phyloP scores from a whole-genome alignment of 2,113 vertebrate genomes.

The Cairina moschata region DNA sequence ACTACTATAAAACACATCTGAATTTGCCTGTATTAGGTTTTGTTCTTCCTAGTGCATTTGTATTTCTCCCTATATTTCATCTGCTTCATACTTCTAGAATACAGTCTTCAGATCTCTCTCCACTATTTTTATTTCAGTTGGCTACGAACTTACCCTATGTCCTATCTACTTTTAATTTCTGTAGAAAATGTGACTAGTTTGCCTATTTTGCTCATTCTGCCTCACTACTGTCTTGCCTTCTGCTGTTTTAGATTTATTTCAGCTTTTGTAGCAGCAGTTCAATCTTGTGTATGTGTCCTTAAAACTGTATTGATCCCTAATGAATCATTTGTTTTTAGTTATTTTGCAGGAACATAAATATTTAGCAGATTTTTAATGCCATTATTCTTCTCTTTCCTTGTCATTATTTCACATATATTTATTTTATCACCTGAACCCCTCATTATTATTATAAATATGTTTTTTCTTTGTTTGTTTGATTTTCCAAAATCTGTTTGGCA shows the following conservation, averaged over 20 bases:
- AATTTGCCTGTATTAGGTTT: neutral
- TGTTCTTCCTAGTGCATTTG: neutral
- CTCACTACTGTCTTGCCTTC: neutral
- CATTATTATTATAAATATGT: neutral
- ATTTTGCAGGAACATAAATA: neutral
- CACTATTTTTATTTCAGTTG: neutral
- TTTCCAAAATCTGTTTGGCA: neutral
- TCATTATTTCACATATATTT: neutral
- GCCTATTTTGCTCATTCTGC: neutral
- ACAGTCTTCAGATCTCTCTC: neutral
- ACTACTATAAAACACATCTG: neutral
- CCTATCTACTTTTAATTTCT: neutral
- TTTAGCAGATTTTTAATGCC: neutral
- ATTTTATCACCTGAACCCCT: neutral
- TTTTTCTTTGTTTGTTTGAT: neutral
- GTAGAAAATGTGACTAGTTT: neutral
- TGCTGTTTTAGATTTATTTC: neutral
- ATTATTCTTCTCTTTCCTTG: neutral
- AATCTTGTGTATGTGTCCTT: neutral
- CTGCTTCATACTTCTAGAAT: neutral
- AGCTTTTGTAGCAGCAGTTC: neutral
- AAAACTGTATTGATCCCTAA: neutral
- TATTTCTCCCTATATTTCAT: neutral
- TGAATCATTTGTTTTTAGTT: neutral
- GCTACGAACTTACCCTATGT: neutral